Conservation (phyloP, 1,140 invertebrate genomes). For the Drosophila kikkawai region DNA sequence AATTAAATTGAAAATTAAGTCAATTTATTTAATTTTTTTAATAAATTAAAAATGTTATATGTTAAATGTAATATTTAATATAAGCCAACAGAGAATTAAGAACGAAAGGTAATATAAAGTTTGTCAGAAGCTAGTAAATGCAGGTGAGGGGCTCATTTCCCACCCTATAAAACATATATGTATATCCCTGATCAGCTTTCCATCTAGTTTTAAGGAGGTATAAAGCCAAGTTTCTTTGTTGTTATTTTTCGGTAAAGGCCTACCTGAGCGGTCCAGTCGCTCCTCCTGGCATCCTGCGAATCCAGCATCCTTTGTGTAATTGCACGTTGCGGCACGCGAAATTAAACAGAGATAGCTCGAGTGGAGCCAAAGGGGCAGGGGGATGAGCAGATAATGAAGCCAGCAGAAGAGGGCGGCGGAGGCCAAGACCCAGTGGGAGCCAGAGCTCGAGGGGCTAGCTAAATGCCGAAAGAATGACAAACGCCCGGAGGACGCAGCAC, state of each 20-base stretch:
- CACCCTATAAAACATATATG: no score
- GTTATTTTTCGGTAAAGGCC: not conserved
- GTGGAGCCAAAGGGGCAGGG: not conserved
- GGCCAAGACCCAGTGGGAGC: conserved; percentile 2
- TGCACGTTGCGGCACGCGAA: conserved; percentile 74
- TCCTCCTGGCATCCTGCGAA: conserved; percentile 9
- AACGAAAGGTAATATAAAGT: not conserved
- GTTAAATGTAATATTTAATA: not conserved
- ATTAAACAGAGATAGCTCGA: conserved; percentile 62
- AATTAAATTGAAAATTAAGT: no score
- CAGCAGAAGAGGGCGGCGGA: not conserved
- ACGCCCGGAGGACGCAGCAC: conserved; percentile 33
- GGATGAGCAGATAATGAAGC: conserved; percentile 63
- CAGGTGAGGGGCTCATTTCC: no score
- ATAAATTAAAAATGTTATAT: no score
- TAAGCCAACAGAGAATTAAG: not conserved
- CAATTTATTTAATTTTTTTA: no score
- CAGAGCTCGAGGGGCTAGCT: conserved; percentile 54
- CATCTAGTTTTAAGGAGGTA: not conserved
- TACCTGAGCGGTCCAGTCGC: conserved; percentile 6
- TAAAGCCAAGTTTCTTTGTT: not conserved
- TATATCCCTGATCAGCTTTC: no score
- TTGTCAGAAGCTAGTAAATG: no score
- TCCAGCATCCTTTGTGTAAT: conserved; percentile 55
- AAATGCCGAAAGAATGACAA: conserved; percentile 80